Percentiles rank a stretch among this genome's conserved stretches.
These are phyloP conservation scores for Heterohyrax brucei DNA, from an alignment of 2,797 vertebrate genomes.

Conservation along the genomic window DNA sequence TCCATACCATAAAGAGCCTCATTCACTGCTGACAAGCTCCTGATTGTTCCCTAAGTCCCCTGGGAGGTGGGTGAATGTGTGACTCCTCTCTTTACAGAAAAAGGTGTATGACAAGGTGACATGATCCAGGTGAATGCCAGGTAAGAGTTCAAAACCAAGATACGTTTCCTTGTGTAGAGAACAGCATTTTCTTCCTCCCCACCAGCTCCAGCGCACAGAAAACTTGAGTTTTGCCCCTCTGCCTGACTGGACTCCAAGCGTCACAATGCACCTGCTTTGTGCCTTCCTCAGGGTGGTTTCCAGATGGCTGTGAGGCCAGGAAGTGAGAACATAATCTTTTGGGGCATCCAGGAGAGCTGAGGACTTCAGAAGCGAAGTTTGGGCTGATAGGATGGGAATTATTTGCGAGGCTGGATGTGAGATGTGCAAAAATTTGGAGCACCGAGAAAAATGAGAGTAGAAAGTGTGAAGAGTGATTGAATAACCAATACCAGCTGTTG, in stretches of 20 bases:
- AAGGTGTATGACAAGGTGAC: slow-evolving; percentile 52
- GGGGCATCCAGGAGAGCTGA: background rate
- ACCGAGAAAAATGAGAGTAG: background rate
- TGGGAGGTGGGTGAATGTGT: slow-evolving; percentile 32
- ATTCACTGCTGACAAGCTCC: slow-evolving; percentile 77
- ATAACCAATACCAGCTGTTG: too few relatives aligned
- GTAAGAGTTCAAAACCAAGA: slow-evolving; percentile 65
- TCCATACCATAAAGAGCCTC: slow-evolving; percentile 68
- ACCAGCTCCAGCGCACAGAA: background rate
- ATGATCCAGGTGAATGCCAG: slow-evolving; percentile 70
- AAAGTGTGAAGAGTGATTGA: background rate
- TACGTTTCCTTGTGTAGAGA: background rate
- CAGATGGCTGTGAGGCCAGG: background rate
- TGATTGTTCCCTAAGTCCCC: slow-evolving; percentile 67
- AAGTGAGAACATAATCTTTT: background rate
- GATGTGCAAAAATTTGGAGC: background rate
- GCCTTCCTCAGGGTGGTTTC: background rate
- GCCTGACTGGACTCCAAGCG: background rate
- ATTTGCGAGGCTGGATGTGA: background rate
- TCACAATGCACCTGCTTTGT: slow-evolving; percentile 16
- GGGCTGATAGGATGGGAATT: background rate
- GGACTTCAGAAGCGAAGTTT: background rate
- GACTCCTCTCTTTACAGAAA: slow-evolving; percentile 28
- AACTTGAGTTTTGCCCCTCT: background rate
- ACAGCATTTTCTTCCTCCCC: slow-evolving; percentile 8